Evolutionary conservation across 2,113 vertebrate species (phyloP).

Genomic region (Ranitomeya variabilis): DNA sequence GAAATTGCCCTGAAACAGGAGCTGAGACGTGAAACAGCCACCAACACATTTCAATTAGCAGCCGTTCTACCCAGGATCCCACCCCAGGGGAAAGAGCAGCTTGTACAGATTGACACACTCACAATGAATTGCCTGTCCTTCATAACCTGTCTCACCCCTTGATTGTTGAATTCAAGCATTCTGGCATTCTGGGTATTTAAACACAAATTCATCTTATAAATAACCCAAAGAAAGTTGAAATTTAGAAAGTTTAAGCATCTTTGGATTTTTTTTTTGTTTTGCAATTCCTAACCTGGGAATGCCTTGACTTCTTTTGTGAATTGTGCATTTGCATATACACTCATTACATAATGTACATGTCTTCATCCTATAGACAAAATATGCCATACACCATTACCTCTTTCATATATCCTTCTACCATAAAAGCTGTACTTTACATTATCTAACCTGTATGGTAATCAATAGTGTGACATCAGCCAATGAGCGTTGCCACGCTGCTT

Average conservation of each 20-base stretch:
- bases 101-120: slow-evolving; percentile 34
- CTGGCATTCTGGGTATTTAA: not conserved
- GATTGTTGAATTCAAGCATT: not conserved
- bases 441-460: no score
- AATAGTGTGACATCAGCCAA: no score
- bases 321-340: no score
- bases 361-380: no score
- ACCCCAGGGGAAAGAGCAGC: slow-evolving; percentile 69
- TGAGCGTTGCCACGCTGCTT: no score
- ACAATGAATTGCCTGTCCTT: slow-evolving; percentile 33
- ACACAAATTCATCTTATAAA: not conserved
- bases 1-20: slow-evolving; percentile 82
- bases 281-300: no score
- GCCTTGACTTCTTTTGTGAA: no score
- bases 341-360: no score
- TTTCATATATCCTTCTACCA: no score
- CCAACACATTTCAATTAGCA: slow-evolving; percentile 88
- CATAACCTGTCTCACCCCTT: slow-evolving; percentile 11
- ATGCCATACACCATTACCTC: no score
- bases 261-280: not conserved
- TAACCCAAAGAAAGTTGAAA: not conserved
- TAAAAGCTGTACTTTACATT: no score
- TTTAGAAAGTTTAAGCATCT: not conserved
- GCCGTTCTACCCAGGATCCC: slow-evolving; percentile 77
- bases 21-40: slow-evolving; percentile 82